A percentile compares a stretch with the other conserved stretches of the same genome.
Evolutionary conservation across 2,888 invertebrate genomes (phyloP).

Genomic region (Xestoiulus laeticollis): DNA sequence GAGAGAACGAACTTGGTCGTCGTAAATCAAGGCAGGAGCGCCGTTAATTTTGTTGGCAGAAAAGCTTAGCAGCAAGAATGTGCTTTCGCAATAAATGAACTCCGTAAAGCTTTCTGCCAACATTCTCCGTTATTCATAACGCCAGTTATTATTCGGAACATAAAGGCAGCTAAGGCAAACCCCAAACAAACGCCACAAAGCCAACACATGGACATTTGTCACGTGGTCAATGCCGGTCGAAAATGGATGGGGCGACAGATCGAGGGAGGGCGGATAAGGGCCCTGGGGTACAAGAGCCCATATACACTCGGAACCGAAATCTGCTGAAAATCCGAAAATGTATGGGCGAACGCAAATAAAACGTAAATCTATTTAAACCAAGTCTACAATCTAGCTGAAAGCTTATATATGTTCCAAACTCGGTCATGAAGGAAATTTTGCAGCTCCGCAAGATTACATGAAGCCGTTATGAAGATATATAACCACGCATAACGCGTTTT

Average conservation of each 20-base stretch:
- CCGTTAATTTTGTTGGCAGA: constrained; percentile 37
- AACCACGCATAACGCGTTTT: background rate
- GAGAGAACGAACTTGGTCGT: background rate
- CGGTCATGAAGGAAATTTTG: background rate
- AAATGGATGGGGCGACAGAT: background rate
- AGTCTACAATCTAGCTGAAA: background rate
- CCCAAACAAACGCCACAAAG: constrained; percentile 34
- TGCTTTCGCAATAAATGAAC: constrained; percentile 37
- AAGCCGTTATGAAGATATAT: background rate
- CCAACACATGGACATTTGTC: background rate
- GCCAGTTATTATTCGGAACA: constrained; percentile 6
- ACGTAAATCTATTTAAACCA: constrained; percentile 2
- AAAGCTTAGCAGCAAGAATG: constrained; percentile 23
- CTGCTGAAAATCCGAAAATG: constrained; percentile 11
- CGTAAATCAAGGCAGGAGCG: constrained; percentile 29
- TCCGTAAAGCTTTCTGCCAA: constrained; percentile 34
- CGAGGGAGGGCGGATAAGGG: background rate
- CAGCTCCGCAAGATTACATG: background rate
- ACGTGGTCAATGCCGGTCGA: constrained; percentile 21
- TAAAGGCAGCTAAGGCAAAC: constrained; percentile 15
- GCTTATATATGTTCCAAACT: background rate
- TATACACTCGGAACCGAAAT: background rate
- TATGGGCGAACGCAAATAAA: constrained; percentile 23
- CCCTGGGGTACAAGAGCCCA: background rate
- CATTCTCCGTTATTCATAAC: constrained; percentile 15